Evolutionary conservation across 2,797 vertebrate species (phyloP), one percentile per base, ranked within the genome.

Genomic region (Phalloptychus januarius): DNA sequence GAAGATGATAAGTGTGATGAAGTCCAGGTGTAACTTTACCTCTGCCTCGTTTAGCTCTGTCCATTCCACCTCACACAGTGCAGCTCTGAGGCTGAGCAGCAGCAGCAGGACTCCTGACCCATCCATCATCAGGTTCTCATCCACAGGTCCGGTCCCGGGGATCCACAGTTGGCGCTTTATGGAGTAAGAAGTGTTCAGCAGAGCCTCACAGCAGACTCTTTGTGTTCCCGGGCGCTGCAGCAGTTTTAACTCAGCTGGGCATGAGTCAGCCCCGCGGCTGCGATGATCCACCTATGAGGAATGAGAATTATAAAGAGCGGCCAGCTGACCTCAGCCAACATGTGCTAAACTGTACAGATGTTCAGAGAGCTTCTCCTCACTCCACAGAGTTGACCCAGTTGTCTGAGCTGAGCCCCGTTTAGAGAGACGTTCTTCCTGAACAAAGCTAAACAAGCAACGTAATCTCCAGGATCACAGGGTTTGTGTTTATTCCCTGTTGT

Each of bases 251-350:
- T 78, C 67, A 40, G 82, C 75, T 80, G 12, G 40, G 74, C 45
- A 74, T 95, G 95, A 96, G 87, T 96, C 95, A 96, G 77, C 63
- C 78, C 81, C 77, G 81, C 50, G 86, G 84, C 79, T 83, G 13
- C 25, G 88, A 91, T 95, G 95, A 96, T 81, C 88, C 93, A 95
- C 82, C 81, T 77, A 91, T 74, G 78, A 95, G 88, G 94, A 94
- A 94, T 95, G 93, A 91, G 86, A 78, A 87, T 78, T 69, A 69
- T 79, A 86, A 82, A 74, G 67, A 91, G 87, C 81, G 79, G 91
- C 88, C 79, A 75, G 82, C 18, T 87, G 84, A 84, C 45, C 80
- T 46, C 83, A 50, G 80, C 85, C 86, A 87, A 72, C 67, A 45
- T 23, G 79, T 85, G 85, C 50, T 73, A 67, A 80, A 83, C 2